Evolutionary conservation across 2,888 invertebrate species (phyloP), one percentile per base, ranked within the genome.

Genomic region (Drosophila gaucha): DNA sequence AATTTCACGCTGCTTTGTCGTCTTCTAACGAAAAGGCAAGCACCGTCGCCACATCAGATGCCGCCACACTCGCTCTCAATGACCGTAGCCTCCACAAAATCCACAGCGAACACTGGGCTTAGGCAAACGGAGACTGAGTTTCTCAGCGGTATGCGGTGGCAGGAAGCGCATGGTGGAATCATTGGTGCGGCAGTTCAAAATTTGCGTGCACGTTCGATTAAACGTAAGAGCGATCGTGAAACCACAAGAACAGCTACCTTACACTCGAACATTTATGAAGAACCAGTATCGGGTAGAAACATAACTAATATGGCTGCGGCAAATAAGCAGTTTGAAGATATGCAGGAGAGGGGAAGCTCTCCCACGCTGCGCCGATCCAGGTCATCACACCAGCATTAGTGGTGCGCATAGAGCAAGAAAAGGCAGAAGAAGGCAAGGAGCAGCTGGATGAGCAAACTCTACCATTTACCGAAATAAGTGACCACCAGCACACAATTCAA

Each of bases 1-100:
- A 91, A 90, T 91, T 91, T 90, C 80, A 90, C 84, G 90, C 91
- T 86, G 91, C 90, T 88, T 88, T 91, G 83, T 91, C 90, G 82
- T 90, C 90, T 74, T 90, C 89, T 79, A 89, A 90, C 78, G 90
- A 91, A 89, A 91, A 91, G 90, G 89, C 89, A 80, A 89, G 88
- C 75, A 75, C 84, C 65, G 74, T 74, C 22, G 51, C 75, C 65
- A 85, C 82, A 55, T 65, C 69, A 59, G 43, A 57, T 72, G 62
- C 69, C 41, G 58, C 43, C 22, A 55, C 74, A n/a, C 60, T n/a
- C 83, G 24, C 51, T 62, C 6, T 49, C 74, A 12, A 58, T 44
- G 39, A 68, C 57, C 31, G 46, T 58, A 28, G 50, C 64, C 33
- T 35, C 59, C 6, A 57, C 77, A 41, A 58, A 76, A 38, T 59